Percentiles rank a stretch among this genome's conserved stretches.
Evolutionary conservation across 2,797 vertebrate species (phyloP).

Genomic region (Falco novaeseelandiae): DNA sequence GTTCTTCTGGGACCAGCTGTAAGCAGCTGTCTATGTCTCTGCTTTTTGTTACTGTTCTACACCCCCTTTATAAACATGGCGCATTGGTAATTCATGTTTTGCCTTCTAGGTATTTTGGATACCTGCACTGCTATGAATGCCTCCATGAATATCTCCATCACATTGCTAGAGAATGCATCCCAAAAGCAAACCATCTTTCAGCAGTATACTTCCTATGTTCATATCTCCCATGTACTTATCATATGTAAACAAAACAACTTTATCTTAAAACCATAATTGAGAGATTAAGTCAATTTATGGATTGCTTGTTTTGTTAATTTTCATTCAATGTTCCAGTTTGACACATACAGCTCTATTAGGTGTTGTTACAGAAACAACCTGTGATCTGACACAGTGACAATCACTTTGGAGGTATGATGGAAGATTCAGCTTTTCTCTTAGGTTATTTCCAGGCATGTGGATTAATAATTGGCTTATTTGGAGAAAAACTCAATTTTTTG

Average conservation of each 20-base stretch:
- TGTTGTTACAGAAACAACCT: not conserved
- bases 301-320: not conserved
- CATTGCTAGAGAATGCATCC: accelerated
- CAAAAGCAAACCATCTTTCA: not conserved
- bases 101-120: not conserved
- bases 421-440: not conserved
- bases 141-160: not conserved
- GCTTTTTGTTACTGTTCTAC: not conserved
- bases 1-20: not conserved
- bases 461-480: not conserved
- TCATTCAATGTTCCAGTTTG: not conserved
- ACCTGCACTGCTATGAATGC: not conserved
- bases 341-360: not conserved
- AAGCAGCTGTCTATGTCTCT: not conserved
- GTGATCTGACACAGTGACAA: not conserved
- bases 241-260: not conserved
- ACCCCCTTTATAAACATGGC: not conserved
- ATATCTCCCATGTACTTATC: not conserved
- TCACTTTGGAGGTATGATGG: not conserved
- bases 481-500: not conserved
- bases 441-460: not conserved
- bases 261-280: not conserved
- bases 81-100: not conserved
- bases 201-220: not conserved
- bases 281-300: not conserved